Base-by-base conservation (phyloP, 2,888 invertebrate species). In the Melieria crassipennis region DNA sequence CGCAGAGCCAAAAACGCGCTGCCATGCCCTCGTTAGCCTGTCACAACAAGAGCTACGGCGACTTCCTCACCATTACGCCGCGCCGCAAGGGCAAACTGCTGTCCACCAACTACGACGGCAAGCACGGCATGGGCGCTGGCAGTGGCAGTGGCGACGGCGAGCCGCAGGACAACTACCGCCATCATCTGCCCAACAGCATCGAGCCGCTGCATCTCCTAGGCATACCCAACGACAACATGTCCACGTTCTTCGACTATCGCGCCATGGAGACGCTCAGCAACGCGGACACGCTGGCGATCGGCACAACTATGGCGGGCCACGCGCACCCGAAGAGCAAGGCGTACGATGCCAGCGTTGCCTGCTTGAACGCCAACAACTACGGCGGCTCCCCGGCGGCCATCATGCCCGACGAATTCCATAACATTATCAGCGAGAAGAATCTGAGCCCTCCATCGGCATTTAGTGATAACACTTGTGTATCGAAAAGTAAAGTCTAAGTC, bases 391-490 rank as follows among this genome's bases (percentile, higher is more conserved):
- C 56, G 16, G 45, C 55, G 11, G 42, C 57, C 0, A 52, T 48
- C 4, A 57, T 64, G n/a, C 73, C 78, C 62, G 81, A 81, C 58
- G 82, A 80, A 64, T 80, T 80, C 60, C 81, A 83, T 62, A 80
- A 82, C 61, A 80, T 81, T 65, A 77, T 82, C 45, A 80, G 73
- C 67, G 81, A 82, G 48, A 84, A 83, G 66, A 84, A 83, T 74
- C 75, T 85, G 6, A 85, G 85, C 76, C 85, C 85, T 70, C 86
- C 88, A 70, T 88, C 88, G 73, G 88, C 89, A 65, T 88, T 89
- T 75, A 87, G 87, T 73, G 88, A 88, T 75, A 75, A 76, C 72
- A 75, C 75, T 70, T 76, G 67, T 56, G 30, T 75, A 73, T 70
- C 77, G 61, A 75, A 72, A 62, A 70, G 75, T 68, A 77, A 75